Evolutionary conservation across 1,140 invertebrate species (phyloP).

Genomic region (Dreissena polymorpha): DNA sequence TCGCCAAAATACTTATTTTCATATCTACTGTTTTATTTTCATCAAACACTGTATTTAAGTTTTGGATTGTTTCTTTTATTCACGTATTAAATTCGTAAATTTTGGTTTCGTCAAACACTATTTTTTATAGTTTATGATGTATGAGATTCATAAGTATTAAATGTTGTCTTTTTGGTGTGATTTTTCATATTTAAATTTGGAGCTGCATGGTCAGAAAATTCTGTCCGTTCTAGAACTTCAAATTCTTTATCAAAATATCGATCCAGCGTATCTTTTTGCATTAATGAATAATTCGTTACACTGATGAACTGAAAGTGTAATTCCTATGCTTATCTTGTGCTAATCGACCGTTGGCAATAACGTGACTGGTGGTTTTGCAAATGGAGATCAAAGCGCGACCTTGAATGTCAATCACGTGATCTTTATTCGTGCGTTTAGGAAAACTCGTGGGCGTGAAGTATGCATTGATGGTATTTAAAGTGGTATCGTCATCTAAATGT

Average conservation of each 20-base stretch:
- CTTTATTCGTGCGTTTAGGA: no score
- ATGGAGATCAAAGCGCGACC: no score
- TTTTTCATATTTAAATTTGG: neutral
- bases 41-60: neutral
- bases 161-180: neutral
- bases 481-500: no score
- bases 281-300: slow-evolving; percentile 2
- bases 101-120: neutral
- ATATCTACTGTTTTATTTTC: neutral
- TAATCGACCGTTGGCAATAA: no score
- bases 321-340: no score
- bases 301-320: neutral
- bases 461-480: no score
- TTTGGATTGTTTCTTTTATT: no score
- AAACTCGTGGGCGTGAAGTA: no score
- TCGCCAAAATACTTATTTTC: neutral
- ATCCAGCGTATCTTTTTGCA: neutral
- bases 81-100: neutral
- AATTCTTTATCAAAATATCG: neutral
- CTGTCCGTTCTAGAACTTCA: neutral
- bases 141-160: neutral
- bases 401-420: no score
- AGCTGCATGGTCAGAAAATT: slow-evolving; percentile 10
- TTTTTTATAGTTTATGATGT: neutral
- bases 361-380: no score